Percentiles rank a stretch among this genome's conserved stretches.
phyloP scores from a whole-genome alignment of 2,797 vertebrate genomes.

The Chiroxiphia lanceolata region DNA sequence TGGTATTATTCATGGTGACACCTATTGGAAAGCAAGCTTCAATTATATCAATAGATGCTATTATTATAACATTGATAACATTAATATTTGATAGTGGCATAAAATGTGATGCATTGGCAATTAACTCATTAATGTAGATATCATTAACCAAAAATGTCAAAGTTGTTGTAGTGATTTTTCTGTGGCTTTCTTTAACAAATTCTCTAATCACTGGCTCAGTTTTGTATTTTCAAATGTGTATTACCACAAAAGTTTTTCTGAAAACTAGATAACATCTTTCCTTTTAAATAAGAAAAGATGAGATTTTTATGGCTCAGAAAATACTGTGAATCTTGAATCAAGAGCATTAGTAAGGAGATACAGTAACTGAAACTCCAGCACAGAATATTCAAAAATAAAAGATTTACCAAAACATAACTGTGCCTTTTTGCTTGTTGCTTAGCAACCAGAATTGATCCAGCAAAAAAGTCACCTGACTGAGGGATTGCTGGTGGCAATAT shows the following conservation, averaged over 20 bases:
- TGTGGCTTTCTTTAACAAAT: conserved; percentile 42
- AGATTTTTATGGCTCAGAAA: not conserved
- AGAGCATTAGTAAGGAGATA: not conserved
- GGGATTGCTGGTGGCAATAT: conserved; percentile 80
- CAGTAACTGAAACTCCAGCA: conserved; percentile 37
- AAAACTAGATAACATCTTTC: not conserved
- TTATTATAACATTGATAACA: conserved; percentile 79
- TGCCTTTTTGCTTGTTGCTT: conserved; percentile 76
- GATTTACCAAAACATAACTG: conserved; percentile 72
- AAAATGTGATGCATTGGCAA: conserved; percentile 75
- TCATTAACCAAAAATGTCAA: conserved; percentile 75
- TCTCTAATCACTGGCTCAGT: conserved; percentile 32
- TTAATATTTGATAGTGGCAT: conserved; percentile 79
- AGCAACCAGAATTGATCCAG: conserved; percentile 81
- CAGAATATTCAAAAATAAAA: conserved; percentile 67
- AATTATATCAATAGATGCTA: conserved; percentile 78
- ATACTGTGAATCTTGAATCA: not conserved
- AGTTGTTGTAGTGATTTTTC: conserved; percentile 68
- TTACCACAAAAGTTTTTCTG: conserved; percentile 45
- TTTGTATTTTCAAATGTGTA: not conserved
- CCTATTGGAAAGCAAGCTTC: conserved; percentile 76
- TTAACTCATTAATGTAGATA: conserved; percentile 75
- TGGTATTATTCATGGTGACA: conserved; percentile 79
- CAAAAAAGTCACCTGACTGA: conserved; percentile 79
- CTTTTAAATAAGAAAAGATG: conserved; percentile 8